Percentiles rank a stretch among this genome's conserved stretches.
These are phyloP conservation scores for Amphipoea lucens DNA, from an alignment of 2,888 invertebrate genomes.

Conservation along the genomic window DNA sequence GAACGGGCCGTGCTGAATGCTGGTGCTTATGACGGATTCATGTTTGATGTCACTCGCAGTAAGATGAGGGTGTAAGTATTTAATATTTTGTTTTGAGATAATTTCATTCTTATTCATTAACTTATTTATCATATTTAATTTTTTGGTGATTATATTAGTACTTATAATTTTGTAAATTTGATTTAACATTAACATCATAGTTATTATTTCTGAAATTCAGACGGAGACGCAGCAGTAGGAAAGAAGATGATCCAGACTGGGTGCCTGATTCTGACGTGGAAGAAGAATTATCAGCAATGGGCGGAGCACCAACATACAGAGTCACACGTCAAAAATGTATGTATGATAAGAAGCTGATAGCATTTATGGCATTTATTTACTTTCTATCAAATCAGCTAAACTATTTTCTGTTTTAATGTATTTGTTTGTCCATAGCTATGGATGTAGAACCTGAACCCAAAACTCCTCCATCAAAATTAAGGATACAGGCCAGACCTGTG, in stretches of 20 bases:
- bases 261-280: conserved; percentile 92
- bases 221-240: conserved; percentile 82
- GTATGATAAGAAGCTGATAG: conserved; percentile 25
- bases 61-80: conserved; percentile 85
- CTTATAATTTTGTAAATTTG: not conserved
- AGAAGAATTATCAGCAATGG: conserved; percentile 93
- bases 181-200: too few relatives aligned
- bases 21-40: conserved; percentile 91
- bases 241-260: conserved; percentile 90
- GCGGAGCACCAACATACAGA: conserved; percentile 81
- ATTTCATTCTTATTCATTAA: not conserved
- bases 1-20: conserved; percentile 91
- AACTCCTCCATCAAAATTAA: conserved; percentile 40
- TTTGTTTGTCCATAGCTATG: conserved; percentile 73
- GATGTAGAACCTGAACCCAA: conserved; percentile 69
- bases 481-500: conserved; percentile 60
- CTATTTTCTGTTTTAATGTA: not conserved
- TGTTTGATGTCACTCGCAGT: conserved; percentile 91
- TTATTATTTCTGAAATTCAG: conserved; percentile 29
- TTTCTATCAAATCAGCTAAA: not conserved
- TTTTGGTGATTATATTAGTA: not conserved
- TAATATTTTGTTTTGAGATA: not conserved
- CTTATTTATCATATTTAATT: not conserved
- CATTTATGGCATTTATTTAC: not conserved
- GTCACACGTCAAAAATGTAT: conserved; percentile 80